These are phyloP conservation scores for Thymelicus acteon DNA, from an alignment of 2,888 invertebrate species.

Conservation along the genomic window DNA sequence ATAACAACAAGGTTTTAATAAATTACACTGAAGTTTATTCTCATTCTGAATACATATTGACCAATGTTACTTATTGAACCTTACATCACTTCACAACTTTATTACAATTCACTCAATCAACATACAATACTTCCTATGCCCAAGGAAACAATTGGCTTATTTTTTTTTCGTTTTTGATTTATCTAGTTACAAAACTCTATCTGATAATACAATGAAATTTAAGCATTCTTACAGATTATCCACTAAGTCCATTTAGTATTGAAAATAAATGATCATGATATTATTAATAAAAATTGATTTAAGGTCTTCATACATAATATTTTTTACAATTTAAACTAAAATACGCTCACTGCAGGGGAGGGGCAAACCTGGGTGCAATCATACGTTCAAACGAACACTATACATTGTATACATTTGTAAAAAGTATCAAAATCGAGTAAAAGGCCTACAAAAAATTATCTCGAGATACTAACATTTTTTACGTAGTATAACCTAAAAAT, in stretches of 20 bases:
- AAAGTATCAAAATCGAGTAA: conserved; percentile 85
- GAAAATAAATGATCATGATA: conserved; percentile 80
- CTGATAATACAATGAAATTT: conserved; percentile 80
- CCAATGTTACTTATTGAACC: conserved; percentile 67
- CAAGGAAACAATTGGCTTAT: conserved; percentile 58
- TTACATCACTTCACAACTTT: conserved; percentile 74
- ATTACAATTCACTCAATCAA: conserved; percentile 77
- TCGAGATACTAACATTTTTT: conserved; percentile 84
- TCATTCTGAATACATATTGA: conserved; percentile 82
- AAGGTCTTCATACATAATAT: conserved; percentile 65
- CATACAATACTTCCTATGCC: conserved; percentile 71
- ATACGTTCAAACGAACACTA: conserved; percentile 82
- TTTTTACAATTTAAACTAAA: conserved; percentile 81
- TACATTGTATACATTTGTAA: conserved; percentile 85
- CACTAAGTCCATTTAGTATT: conserved; percentile 81
- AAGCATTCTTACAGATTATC: conserved; percentile 79
- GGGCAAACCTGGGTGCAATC: conserved; percentile 72
- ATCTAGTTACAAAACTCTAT: conserved; percentile 79
- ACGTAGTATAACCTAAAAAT: conserved; percentile 82
- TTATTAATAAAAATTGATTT: conserved; percentile 79
- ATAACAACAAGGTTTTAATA: conserved; percentile 68
- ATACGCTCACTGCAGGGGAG: conserved; percentile 65
- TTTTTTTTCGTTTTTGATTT: conserved; percentile 62
- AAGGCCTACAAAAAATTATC: conserved; percentile 85
- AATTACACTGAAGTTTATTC: conserved; percentile 85